Evolutionary conservation across 2,888 invertebrate species (phyloP), one percentile per base, ranked within the genome.

Genomic region (Orthosia incerta): DNA sequence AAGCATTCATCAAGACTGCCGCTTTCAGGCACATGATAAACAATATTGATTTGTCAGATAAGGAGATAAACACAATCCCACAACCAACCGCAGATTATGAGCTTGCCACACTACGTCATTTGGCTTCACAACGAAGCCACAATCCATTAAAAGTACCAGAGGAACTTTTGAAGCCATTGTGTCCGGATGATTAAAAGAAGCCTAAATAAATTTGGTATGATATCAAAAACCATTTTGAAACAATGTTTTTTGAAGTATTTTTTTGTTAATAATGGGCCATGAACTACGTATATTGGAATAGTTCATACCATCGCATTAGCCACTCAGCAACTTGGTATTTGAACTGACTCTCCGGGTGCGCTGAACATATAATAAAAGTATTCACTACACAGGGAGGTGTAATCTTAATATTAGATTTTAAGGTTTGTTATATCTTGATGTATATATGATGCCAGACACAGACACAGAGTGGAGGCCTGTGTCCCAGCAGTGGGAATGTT

Each of bases 61-160:
- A 84, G 76, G 86, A 89, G 45, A 74, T 89, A 0, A 88, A 84
- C 51, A 68, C 82, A 7, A 89, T 92, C 76, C 87, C 90, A 2
- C 87, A 88, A 53, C 90, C 90, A 12, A 91, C 92, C 0, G 77
- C 85, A 3, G 85, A 92, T 57, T 82, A 83, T 63, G 94, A 93
- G 65, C 77, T 93, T 3, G 67, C 80, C 12, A 86, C 89, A 39
- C 31, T 95, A 9, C 84, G 91, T 45, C 89, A 93, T 81, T 86
- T 95, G 31, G 82, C 87, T 13, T 78, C 87, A 0, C 92, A 93
- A 77, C 90, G 80, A 53, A 89, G 87, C 63, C 95, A 94, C 70
- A 96, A 95, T 81, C 95, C 95, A 4, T 77, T 95, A 15, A 89
- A 89, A 74, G 88, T 95, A 48, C 65, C 89, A 16, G 94, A 94